Evolutionary conservation across 2,113 vertebrate genomes (phyloP), one percentile per base, ranked within the genome.

Genomic region (Noturus placidus): DNA sequence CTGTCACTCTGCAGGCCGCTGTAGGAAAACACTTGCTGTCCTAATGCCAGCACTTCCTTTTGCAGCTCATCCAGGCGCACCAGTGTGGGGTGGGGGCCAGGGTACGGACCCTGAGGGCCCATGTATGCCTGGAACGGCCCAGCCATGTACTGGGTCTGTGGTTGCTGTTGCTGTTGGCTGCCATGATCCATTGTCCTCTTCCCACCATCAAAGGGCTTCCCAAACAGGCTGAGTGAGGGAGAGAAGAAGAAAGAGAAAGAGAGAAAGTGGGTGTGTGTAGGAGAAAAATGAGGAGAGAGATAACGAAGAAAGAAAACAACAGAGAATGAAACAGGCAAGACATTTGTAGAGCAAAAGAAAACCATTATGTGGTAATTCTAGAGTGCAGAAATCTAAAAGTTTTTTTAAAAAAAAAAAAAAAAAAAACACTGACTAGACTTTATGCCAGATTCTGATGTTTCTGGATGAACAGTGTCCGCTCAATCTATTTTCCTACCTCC

Each of bases 111-210:
- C 69, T 84, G 84, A 54, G 84, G 82, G 11, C 82, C 87, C 5
- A 84, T 25, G 63, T 14, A 89, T 27, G 78, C 74, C 22, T 84
- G 61, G 74, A 86, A 88, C 85, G 93, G 87, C 92, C 93, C 87
- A 86, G 94, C 84, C 89, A 87, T 89, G 50, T 93, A 92, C 0
- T 84, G 88, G 7, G 90, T 81, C 59, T 91, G 91, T n/a, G 92
- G 93, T 2, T 91, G 93, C 25, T 92, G 92, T 77, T 91, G 87
- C 46, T 87, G 88, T 77, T 89, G 95, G 89, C 96, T 97, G 70
- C 97, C 97, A 95, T 97, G 97, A 89, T 97, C 97, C 98, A 99
- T 99, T 33, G 85, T 91, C 89, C 96, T 97, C 92, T 95, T 94
- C 88, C 91, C 95, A 82, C 92, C 89, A 91, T 94, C 95, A 96